Base-by-base conservation (phyloP, 92 coral and sea anemone species). In the Epizoanthus illoricatus region DNA sequence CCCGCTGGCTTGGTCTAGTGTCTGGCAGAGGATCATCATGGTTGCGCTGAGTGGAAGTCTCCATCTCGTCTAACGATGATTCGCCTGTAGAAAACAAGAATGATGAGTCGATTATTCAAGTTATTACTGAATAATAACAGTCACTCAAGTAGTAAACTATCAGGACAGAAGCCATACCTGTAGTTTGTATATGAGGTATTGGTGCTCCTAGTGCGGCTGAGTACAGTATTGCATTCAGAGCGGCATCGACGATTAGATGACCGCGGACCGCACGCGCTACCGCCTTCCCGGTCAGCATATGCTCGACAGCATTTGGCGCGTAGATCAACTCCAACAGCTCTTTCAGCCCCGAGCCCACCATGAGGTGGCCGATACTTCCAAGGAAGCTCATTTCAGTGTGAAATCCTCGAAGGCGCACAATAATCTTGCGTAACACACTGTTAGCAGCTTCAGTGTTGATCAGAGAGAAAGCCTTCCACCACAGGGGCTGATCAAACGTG, bases 241-340 rank as follows among this genome's bases (percentile, higher is more conserved):
- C 90, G 0, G 85, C 84, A 73, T 87, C 90, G 39, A 83, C 85
- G 15, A 87, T 69, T 18, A 87, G 74, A 71, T 87, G 90, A 5
- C 72, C 90, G 52, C 80, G 86, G 2, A 81, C 84, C 64, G 86
- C 84, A 2, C 84, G 67, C 2, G 80, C 54, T 33, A 87, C 59
- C 8, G 90, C 90, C 54, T 87, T 87, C 1, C 90, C 90, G 62
- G 61, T 87, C 5, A 87, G 58, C 19, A 83, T 84, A 52, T 87
- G 87, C 40, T 83, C 90, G 5, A 65, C 82, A 1, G 86, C 86
- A 73, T n/a, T 40, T 4, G 61, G 20, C 15, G 81, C 86, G 7
- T 87, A 87, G 3, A 83, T 45, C 40, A 87, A 15, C 41, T 87
- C 87, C 64, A 82, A 4, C 62, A 81, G n/a, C 21, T 87, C 87